Evolutionary conservation across 2,113 vertebrate genomes (phyloP).

Genomic region (Carassius gibelio): DNA sequence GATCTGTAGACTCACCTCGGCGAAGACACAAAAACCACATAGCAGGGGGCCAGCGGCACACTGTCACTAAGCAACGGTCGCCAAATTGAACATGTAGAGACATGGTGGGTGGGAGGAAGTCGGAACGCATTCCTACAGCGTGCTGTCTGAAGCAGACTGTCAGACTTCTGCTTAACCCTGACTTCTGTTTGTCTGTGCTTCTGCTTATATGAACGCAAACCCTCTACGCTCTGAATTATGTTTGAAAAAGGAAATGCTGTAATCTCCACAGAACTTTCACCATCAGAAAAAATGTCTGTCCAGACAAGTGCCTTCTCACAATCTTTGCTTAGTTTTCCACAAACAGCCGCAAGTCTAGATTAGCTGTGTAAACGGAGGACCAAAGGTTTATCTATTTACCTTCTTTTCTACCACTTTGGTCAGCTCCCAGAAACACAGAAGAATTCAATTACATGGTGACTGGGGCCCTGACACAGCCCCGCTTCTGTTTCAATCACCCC

Average conservation of each 20-base stretch:
- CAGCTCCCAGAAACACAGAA: slow-evolving; percentile 68
- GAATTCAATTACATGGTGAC: slow-evolving; percentile 75
- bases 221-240: background rate
- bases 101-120: slow-evolving; percentile 29
- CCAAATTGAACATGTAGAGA: slow-evolving; percentile 50
- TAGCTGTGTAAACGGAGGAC: slow-evolving; percentile 44
- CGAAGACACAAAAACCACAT: slow-evolving; percentile 70
- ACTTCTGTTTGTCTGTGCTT: slow-evolving; percentile 10
- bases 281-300: slow-evolving; percentile 2
- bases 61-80: slow-evolving; percentile 70
- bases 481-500: slow-evolving; percentile 73
- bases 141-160: slow-evolving; percentile 20
- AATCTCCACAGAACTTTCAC: background rate
- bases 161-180: background rate
- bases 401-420: slow-evolving; percentile 64
- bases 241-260: slow-evolving; percentile 15
- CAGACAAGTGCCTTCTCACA: background rate
- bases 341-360: slow-evolving; percentile 50
- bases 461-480: slow-evolving; percentile 66
- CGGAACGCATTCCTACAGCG: slow-evolving; percentile 25
- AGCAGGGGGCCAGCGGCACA: slow-evolving; percentile 64
- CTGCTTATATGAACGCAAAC: background rate
- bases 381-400: slow-evolving; percentile 62
- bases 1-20: slow-evolving; percentile 71
- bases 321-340: slow-evolving; percentile 23